A percentile compares a stretch with the other conserved stretches of the same genome.
phyloP scores from a whole-genome alignment of 2,113 vertebrate genomes.

The Loxodonta africana region DNA sequence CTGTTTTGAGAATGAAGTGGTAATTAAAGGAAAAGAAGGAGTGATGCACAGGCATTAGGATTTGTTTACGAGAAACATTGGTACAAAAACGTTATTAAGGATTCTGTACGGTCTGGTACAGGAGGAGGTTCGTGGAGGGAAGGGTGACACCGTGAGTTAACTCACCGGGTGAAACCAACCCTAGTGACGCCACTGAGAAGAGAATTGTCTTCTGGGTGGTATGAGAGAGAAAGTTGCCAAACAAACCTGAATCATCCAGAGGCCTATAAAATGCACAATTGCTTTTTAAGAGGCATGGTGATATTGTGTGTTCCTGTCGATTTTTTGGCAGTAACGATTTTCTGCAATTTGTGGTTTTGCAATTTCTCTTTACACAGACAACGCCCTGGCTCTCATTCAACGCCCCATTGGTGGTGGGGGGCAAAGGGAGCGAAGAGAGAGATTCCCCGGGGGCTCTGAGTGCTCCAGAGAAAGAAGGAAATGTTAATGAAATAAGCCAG shows the following conservation, averaged over 20 bases:
- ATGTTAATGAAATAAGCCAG: slow-evolving; percentile 81
- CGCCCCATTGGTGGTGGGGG: slow-evolving; percentile 68
- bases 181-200: background rate
- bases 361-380: slow-evolving; percentile 84
- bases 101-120: too few species aligned
- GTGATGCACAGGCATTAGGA: too few species aligned
- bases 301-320: slow-evolving; percentile 82
- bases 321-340: slow-evolving; percentile 82
- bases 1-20: too few species aligned
- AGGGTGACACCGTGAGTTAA: too few species aligned
- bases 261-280: slow-evolving; percentile 83
- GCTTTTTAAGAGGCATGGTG: slow-evolving; percentile 85
- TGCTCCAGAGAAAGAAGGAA: slow-evolving; percentile 73
- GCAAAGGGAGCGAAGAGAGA: background rate
- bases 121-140: too few species aligned
- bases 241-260: slow-evolving; percentile 82
- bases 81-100: too few species aligned
- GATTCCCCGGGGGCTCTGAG: slow-evolving; percentile 73
- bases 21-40: too few species aligned
- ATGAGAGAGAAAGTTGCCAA: slow-evolving; percentile 76
- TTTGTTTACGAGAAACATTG: too few species aligned
- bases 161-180: too few species aligned
- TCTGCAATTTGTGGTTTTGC: slow-evolving; percentile 86
- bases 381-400: slow-evolving; percentile 83
- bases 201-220: slow-evolving; percentile 83